Evolutionary conservation across 2,888 invertebrate species (phyloP).

Genomic region (Miltochrista miniata): DNA sequence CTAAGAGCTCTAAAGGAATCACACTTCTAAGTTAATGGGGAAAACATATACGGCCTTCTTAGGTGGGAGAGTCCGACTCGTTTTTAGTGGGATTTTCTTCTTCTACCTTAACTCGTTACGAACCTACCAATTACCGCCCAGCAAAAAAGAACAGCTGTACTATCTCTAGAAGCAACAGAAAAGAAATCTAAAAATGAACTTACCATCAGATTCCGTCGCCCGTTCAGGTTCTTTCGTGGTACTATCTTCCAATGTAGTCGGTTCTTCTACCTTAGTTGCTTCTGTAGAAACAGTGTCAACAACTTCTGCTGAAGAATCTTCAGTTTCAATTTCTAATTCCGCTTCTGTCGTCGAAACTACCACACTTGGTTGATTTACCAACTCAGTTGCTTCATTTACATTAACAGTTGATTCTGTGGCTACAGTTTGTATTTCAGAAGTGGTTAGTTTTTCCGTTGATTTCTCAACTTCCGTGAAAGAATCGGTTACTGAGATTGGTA

Average conservation of each 20-base stretch:
- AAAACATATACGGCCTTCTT: too few relatives aligned
- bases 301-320: constrained; percentile 47
- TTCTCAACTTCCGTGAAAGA: constrained; percentile 34
- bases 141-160: too few relatives aligned
- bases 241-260: constrained; percentile 16
- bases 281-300: constrained; percentile 38
- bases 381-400: constrained; percentile 23
- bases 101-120: too few relatives aligned
- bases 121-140: too few relatives aligned
- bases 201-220: constrained; percentile 57
- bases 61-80: too few relatives aligned
- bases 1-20: too few relatives aligned
- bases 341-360: constrained; percentile 8
- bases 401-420: constrained; percentile 35
- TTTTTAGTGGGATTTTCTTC: too few relatives aligned
- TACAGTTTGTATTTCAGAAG: constrained; percentile 18
- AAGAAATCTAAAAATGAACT: constrained; percentile 23
- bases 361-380: constrained; percentile 2
- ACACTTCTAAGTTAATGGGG: too few relatives aligned
- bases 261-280: constrained; percentile 28
- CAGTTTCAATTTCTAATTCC: constrained; percentile 37
- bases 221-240: constrained; percentile 43
- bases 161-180: not conserved
- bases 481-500: constrained; percentile 40
- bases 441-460: constrained; percentile 22